Evolutionary conservation across 2,113 vertebrate genomes (phyloP).

Genomic region (Typhlomys cinereus): DNA sequence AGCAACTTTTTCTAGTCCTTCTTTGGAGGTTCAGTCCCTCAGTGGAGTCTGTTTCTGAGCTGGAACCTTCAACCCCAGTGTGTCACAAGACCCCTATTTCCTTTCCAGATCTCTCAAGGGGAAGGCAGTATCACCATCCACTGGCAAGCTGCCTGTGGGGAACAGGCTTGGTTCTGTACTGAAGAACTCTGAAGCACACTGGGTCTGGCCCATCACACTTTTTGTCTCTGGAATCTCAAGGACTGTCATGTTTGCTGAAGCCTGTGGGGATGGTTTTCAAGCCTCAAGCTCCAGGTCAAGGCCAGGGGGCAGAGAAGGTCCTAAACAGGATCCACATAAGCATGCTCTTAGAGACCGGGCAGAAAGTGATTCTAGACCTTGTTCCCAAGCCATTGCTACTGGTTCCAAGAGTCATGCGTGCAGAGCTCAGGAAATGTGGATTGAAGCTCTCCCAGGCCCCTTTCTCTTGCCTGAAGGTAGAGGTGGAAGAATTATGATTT

Average conservation of each 20-base stretch:
- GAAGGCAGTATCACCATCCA: background rate
- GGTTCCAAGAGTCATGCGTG: constrained; percentile 69
- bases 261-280: background rate
- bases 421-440: constrained; percentile 68
- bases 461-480: background rate
- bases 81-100: background rate
- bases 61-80: background rate
- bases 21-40: background rate
- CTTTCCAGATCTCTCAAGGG: background rate
- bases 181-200: background rate
- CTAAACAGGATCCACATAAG: constrained; percentile 79
- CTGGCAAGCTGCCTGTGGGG: background rate
- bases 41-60: constrained; percentile 12
- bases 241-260: background rate
- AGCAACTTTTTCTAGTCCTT: background rate
- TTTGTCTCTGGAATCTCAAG: constrained; percentile 4
- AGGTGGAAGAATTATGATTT: constrained; percentile 60
- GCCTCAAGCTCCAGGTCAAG: constrained; percentile 73
- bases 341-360: constrained; percentile 76
- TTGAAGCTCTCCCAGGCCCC: background rate
- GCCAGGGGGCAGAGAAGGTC: constrained; percentile 71
- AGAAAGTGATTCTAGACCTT: constrained; percentile 76
- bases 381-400: constrained; percentile 78
- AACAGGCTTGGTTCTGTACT: background rate
- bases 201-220: background rate